phyloP scores from a whole-genome alignment of 2,113 vertebrate genomes.

The Falcunculus frontatus region DNA sequence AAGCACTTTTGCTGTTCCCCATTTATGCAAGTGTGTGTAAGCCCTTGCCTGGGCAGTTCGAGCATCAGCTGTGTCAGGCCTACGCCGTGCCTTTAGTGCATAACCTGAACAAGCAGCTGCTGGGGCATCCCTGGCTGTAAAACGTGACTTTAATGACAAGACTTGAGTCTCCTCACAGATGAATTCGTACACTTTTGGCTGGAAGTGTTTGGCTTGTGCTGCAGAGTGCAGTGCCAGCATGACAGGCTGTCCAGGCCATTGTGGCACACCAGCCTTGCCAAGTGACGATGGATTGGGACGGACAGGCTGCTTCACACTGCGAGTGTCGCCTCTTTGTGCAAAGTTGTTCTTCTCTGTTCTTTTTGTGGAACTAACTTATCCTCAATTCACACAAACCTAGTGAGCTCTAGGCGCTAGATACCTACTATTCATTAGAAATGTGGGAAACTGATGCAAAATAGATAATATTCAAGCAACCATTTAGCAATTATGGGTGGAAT shows the following conservation, averaged over 20 bases:
- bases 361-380: neutral
- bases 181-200: neutral
- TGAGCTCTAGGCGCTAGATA: neutral
- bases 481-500: neutral
- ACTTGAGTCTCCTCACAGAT: neutral
- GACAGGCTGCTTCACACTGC: neutral
- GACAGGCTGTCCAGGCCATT: neutral
- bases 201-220: neutral
- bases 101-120: neutral
- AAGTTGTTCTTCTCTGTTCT: neutral
- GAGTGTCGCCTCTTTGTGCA: accelerated
- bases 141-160: neutral
- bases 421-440: neutral
- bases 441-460: neutral
- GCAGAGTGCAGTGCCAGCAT: neutral
- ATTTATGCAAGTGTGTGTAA: neutral
- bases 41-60: neutral
- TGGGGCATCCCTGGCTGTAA: neutral
- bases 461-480: neutral
- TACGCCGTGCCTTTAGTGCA: accelerated
- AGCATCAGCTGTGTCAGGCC: neutral
- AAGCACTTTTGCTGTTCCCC: neutral
- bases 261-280: neutral
- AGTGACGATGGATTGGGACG: neutral
- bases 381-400: neutral